These are phyloP conservation scores for Drosophila neotestacea DNA, from an alignment of 2,888 invertebrate genomes.

Conservation along the genomic window DNA sequence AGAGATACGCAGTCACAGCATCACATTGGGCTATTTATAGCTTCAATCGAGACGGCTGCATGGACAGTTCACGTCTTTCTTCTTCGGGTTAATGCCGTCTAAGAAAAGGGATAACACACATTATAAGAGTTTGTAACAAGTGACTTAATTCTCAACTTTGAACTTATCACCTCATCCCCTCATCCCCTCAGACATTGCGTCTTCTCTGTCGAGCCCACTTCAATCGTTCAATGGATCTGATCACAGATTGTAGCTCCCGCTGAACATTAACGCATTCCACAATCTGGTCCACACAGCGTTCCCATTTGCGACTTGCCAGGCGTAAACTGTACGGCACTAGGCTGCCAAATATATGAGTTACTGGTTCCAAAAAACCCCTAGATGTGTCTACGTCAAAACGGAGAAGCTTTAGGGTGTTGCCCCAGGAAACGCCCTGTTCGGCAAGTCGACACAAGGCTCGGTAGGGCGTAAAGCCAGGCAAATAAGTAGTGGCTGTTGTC, in stretches of 20 bases:
- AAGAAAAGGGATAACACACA: background rate
- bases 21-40: constrained; percentile 24
- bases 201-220: constrained; percentile 16
- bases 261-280: constrained; percentile 49
- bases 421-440: constrained; percentile 14
- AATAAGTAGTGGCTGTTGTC: background rate
- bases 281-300: constrained; percentile 43
- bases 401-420: constrained; percentile 19
- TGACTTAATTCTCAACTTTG: constrained; percentile 48
- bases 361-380: constrained; percentile 30
- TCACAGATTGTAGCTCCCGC: constrained; percentile 40
- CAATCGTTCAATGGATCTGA: constrained; percentile 39
- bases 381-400: constrained; percentile 25
- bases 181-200: constrained; percentile 4
- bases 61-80: constrained; percentile 1
- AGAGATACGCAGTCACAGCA: constrained; percentile 4
- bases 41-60: constrained; percentile 5
- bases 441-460: constrained; percentile 47
- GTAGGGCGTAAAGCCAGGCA: constrained; percentile 32
- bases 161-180: constrained; percentile 33
- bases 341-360: constrained; percentile 52
- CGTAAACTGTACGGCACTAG: constrained; percentile 45
- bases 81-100: background rate
- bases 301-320: constrained; percentile 43
- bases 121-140: constrained; percentile 14